These are phyloP conservation scores for Pterostichus madidus DNA, from an alignment of 2,888 invertebrate species.

Conservation along the genomic window DNA sequence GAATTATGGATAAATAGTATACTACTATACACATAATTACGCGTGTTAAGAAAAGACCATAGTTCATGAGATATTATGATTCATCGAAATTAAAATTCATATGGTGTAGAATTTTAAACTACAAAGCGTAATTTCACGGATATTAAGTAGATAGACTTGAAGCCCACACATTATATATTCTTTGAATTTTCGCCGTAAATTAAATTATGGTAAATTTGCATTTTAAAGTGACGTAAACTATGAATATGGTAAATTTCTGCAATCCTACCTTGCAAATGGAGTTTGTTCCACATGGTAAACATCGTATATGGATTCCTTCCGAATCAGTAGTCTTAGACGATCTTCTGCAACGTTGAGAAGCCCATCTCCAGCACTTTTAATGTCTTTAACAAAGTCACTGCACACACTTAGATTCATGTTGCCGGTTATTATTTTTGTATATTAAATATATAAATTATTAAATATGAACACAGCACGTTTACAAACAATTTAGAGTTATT, in stretches of 20 bases:
- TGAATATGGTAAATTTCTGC: conserved; percentile 76
- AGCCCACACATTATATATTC: neutral
- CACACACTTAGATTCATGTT: conserved; percentile 76
- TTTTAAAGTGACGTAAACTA: neutral
- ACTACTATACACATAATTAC: conserved; percentile 1
- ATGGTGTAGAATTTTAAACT: neutral
- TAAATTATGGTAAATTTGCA: conserved; percentile 22
- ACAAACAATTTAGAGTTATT: neutral
- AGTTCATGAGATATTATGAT: conserved; percentile 20
- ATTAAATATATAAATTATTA: conserved; percentile 21
- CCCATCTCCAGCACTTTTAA: conserved; percentile 84
- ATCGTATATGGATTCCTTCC: conserved; percentile 86
- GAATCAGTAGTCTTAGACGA: conserved; percentile 84
- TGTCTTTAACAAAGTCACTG: conserved; percentile 80
- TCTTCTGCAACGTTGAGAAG: conserved; percentile 86
- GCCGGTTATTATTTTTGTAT: conserved; percentile 74
- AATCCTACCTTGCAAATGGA: conserved; percentile 88
- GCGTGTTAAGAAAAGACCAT: conserved; percentile 7
- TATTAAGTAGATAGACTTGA: neutral
- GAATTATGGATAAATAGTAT: conserved; percentile 16
- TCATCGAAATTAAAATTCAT: conserved; percentile 19
- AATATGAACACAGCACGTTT: conserved; percentile 43
- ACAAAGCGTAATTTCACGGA: conserved; percentile 3
- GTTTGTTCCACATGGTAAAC: conserved; percentile 90
- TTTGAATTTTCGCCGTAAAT: conserved; percentile 20